phyloP scores from a whole-genome alignment of 2,888 invertebrate species.

The Bedellia somnulentella region DNA sequence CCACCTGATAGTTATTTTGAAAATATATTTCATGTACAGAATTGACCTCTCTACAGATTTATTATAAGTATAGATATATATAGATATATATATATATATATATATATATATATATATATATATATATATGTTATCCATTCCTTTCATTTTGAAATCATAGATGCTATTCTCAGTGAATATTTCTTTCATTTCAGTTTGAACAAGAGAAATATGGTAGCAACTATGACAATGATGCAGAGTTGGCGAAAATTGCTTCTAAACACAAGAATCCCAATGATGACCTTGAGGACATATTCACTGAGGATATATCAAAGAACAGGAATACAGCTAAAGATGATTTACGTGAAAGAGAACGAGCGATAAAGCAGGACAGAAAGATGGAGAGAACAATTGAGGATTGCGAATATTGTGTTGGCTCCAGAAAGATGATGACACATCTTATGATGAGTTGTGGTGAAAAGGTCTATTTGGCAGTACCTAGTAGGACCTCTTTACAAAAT shows the following conservation, averaged over 20 bases:
- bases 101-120: too few relatives aligned
- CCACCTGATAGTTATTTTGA: too few relatives aligned
- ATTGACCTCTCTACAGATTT: too few relatives aligned
- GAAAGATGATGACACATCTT: constrained; percentile 79
- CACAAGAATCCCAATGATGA: constrained; percentile 70
- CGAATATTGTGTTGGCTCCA: constrained; percentile 79
- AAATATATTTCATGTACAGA: too few relatives aligned
- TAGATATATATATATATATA: too few relatives aligned
- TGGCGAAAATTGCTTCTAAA: constrained; percentile 72
- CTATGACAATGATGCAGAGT: constrained; percentile 78
- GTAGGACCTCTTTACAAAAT: constrained; percentile 75
- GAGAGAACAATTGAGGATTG: constrained; percentile 78
- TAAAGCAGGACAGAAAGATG: constrained; percentile 71
- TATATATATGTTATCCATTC: too few relatives aligned
- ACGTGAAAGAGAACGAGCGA: constrained; percentile 66
- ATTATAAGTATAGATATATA: too few relatives aligned
- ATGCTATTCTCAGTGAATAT: too few relatives aligned
- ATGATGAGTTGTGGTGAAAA: constrained; percentile 79
- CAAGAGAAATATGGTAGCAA: constrained; percentile 79
- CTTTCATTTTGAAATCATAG: too few relatives aligned
- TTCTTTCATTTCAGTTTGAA: constrained; percentile 70
- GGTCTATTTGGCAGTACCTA: constrained; percentile 83
- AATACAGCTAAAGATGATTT: constrained; percentile 64
- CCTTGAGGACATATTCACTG: constrained; percentile 83
- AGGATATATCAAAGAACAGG: constrained; percentile 70